phyloP scores from a whole-genome alignment of 2,888 invertebrate species.

The Tillus elongatus region DNA sequence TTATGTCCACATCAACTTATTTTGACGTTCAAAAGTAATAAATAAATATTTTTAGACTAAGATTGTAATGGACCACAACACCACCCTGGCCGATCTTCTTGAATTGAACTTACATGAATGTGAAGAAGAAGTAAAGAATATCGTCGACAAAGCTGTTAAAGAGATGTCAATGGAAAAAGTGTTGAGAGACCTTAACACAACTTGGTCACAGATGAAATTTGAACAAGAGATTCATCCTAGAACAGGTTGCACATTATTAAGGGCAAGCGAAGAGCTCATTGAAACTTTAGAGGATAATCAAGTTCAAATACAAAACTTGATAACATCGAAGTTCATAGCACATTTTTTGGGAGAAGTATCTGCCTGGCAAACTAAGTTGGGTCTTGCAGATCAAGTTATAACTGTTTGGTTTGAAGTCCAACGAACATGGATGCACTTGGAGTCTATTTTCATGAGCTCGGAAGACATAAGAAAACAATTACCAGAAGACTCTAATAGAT shows the following conservation, averaged over 20 bases:
- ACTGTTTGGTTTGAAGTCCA: constrained; percentile 94
- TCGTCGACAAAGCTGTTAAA: constrained; percentile 96
- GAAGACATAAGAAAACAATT: constrained; percentile 92
- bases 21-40: too few species aligned
- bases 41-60: constrained; percentile 63
- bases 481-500: constrained; percentile 86
- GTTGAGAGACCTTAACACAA: constrained; percentile 77
- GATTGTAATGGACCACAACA: constrained; percentile 88
- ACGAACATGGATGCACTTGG: constrained; percentile 92
- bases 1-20: too few species aligned
- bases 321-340: constrained; percentile 94
- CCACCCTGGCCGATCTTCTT: constrained; percentile 84
- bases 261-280: constrained; percentile 90
- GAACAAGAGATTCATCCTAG: constrained; percentile 80
- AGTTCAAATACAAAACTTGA: constrained; percentile 91
- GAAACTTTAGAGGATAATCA: constrained; percentile 97
- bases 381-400: constrained; percentile 88
- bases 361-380: constrained; percentile 85
- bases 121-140: constrained; percentile 94
- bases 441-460: constrained; percentile 96
- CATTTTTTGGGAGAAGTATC: constrained; percentile 93
- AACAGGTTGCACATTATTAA: constrained; percentile 76
- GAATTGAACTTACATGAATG: constrained; percentile 90
- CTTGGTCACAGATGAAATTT: constrained; percentile 91
- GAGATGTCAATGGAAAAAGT: constrained; percentile 99